These are phyloP conservation scores for Neodon shergylaensis DNA, from an alignment of 2,113 vertebrate species.

Conservation along the genomic window DNA sequence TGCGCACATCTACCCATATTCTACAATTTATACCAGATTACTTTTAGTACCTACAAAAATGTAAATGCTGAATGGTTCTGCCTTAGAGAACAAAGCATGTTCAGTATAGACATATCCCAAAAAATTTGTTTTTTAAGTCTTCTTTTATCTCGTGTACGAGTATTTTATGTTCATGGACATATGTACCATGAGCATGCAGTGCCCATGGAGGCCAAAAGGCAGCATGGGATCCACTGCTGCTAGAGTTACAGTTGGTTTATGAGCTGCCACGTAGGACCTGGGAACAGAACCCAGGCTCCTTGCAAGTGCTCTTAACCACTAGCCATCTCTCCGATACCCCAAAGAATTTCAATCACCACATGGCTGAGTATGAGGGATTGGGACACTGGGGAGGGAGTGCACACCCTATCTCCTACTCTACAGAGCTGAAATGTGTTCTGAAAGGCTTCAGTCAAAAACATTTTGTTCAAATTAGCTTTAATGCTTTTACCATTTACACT, in stretches of 20 bases:
- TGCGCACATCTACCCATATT: not conserved
- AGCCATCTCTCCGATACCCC: not conserved
- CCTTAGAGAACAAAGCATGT: not conserved
- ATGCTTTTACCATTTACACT: not conserved
- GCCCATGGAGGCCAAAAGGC: not conserved
- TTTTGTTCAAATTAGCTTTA: not conserved
- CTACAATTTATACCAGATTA: not conserved
- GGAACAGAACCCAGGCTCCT: not conserved
- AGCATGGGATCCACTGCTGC: not conserved
- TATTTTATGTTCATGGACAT: not conserved
- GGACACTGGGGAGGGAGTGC: not conserved
- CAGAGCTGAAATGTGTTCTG: not conserved
- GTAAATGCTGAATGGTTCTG: not conserved
- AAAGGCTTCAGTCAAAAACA: constrained; percentile 2
- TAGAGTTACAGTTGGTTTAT: not conserved
- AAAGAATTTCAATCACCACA: not conserved
- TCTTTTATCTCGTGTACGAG: not conserved
- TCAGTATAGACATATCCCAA: not conserved
- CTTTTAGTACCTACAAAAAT: not conserved
- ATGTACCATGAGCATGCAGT: not conserved
- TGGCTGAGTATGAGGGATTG: not conserved
- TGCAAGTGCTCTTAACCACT: not conserved
- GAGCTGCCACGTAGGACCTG: not conserved
- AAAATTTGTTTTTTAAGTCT: not conserved
- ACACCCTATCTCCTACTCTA: not conserved